phyloP scores from a whole-genome alignment of 2,113 vertebrate species.

The Bolborhynchus lineola region DNA sequence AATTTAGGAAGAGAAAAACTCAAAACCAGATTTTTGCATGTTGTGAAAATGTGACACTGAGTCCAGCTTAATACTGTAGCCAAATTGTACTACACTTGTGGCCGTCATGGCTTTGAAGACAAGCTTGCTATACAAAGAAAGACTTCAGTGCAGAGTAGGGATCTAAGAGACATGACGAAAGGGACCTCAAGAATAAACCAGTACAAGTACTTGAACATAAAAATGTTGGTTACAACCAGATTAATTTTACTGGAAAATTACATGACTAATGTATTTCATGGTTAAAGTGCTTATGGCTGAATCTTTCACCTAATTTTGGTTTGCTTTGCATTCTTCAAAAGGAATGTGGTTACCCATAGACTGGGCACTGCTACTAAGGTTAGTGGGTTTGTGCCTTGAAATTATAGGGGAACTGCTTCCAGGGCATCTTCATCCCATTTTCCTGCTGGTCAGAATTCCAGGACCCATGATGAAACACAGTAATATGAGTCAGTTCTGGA shows the following conservation, averaged over 20 bases:
- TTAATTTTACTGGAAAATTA: not conserved
- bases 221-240: not conserved
- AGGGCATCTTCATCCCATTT: not conserved
- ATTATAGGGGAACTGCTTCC: not conserved
- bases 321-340: not conserved
- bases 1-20: not conserved
- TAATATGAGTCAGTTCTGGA: not conserved
- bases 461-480: not conserved
- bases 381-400: not conserved
- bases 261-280: not conserved
- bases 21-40: not conserved
- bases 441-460: not conserved
- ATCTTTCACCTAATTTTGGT: not conserved
- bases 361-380: not conserved
- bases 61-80: not conserved
- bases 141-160: not conserved
- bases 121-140: not conserved
- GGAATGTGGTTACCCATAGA: not conserved
- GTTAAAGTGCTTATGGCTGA: not conserved
- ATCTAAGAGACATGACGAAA: not conserved
- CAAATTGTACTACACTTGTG: rapidly evolving
- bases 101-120: not conserved
- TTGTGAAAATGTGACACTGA: not conserved
- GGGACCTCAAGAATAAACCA: not conserved
- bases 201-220: not conserved